A percentile compares a stretch with the other conserved stretches of the same genome.
These are phyloP conservation scores for Tanytarsus gracilentus DNA, from an alignment of 2,888 invertebrate species.

Conservation along the genomic window DNA sequence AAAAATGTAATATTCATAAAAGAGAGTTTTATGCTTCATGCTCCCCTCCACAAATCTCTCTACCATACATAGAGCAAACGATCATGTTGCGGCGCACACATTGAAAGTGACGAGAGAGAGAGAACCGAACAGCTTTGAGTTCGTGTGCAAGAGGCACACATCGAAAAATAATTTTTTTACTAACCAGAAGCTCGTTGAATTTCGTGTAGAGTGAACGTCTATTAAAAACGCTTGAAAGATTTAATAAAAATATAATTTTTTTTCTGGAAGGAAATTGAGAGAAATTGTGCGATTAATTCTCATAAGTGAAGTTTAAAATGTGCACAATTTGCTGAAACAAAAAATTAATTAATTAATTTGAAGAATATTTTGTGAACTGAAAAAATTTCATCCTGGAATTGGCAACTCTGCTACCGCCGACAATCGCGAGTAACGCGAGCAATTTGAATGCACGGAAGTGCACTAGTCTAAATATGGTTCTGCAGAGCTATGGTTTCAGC, in stretches of 20 bases:
- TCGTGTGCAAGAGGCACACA: neutral
- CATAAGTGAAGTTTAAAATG: neutral
- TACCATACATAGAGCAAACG: neutral
- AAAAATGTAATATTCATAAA: neutral
- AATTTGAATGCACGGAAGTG: neutral
- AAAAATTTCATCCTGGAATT: constrained; percentile 25
- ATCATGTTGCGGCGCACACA: neutral
- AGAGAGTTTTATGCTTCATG: neutral
- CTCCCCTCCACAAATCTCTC: constrained; percentile 13
- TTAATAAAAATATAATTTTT: constrained; percentile 5
- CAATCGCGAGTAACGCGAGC: constrained; percentile 1
- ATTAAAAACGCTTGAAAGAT: neutral
- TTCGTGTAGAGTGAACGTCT: constrained; percentile 22
- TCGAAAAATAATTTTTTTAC: constrained; percentile 12
- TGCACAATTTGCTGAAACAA: neutral
- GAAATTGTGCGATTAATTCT: neutral
- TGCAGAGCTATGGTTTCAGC: constrained; percentile 40
- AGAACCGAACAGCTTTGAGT: neutral
- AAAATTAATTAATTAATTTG: neutral
- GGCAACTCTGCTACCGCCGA: neutral
- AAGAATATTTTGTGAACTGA: neutral
- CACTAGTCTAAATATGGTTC: constrained; percentile 36
- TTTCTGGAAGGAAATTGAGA: neutral
- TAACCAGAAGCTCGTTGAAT: constrained; percentile 27
- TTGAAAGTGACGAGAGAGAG: constrained; percentile 7